Conservation (phyloP, 2,888 invertebrate species). For the Eristalis intricaria region DNA sequence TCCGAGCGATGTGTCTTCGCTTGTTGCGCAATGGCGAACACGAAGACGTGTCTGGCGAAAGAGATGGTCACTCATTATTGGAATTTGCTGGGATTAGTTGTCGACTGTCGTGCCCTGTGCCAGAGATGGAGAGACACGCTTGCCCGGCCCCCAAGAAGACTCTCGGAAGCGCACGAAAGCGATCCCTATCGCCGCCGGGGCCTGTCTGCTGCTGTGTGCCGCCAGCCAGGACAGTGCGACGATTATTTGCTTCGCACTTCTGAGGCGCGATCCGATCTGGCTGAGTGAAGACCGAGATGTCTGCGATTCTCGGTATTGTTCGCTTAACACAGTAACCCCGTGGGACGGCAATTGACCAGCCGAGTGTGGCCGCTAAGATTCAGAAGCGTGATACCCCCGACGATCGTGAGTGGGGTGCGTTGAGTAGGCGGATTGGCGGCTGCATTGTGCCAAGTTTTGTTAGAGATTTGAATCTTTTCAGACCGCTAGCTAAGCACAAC, state of each 20-base stretch:
- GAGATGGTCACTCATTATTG: constrained; percentile 12
- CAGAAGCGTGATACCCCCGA: constrained; percentile 36
- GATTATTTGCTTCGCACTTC: constrained; percentile 46
- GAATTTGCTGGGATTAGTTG: not conserved
- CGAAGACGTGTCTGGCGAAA: not conserved
- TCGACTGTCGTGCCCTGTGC: not conserved
- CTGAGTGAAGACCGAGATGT: constrained; percentile 8
- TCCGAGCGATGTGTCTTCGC: constrained; percentile 5
- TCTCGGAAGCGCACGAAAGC: constrained; percentile 10
- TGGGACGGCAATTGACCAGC: constrained; percentile 62
- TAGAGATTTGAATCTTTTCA: constrained; percentile 34
- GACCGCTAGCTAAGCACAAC: constrained; percentile 26
- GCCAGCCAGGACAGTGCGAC: constrained; percentile 3
- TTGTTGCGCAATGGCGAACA: constrained; percentile 28
- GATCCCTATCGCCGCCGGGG: constrained; percentile 15
- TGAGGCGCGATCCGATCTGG: constrained; percentile 29
- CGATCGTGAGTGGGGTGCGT: constrained; percentile 13
- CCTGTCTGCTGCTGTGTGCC: not conserved
- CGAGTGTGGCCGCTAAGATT: constrained; percentile 61
- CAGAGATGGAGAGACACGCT: constrained; percentile 1
- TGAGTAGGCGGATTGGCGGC: constrained; percentile 30
- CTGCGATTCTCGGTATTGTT: constrained; percentile 11
- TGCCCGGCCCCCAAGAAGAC: not conserved
- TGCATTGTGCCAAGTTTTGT: not conserved
- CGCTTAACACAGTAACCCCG: constrained; percentile 64